A percentile compares a stretch with the other conserved stretches of the same genome.
phyloP scores from a whole-genome alignment of 2,888 invertebrate species.

The Drosophila kanekoi region DNA sequence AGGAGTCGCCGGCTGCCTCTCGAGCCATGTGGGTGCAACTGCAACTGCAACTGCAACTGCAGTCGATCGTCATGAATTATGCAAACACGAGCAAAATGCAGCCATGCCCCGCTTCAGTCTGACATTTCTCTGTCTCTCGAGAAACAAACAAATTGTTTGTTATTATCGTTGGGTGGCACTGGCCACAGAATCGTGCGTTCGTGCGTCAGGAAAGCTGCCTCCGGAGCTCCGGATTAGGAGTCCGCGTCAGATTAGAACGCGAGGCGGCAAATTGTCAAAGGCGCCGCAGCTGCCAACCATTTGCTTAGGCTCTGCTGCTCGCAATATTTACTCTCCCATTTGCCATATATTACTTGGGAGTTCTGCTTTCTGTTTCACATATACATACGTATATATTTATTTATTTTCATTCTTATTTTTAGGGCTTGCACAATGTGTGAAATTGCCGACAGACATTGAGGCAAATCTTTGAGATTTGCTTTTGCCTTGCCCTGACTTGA shows the following conservation, averaged over 20 bases:
- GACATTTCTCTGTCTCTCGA: slow-evolving; percentile 15
- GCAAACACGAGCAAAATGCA: slow-evolving; percentile 64
- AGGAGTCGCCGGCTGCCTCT: slow-evolving; percentile 32
- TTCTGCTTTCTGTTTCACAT: slow-evolving; percentile 3
- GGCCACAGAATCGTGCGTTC: slow-evolving; percentile 57
- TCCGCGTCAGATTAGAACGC: slow-evolving; percentile 44
- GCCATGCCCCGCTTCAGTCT: slow-evolving; percentile 18
- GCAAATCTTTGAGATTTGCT: slow-evolving; percentile 36
- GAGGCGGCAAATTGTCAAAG: slow-evolving; percentile 76
- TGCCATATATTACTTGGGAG: slow-evolving; percentile 5
- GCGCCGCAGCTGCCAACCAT: slow-evolving; percentile 62
- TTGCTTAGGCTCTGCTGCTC: slow-evolving; percentile 54
- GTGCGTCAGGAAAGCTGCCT: slow-evolving; percentile 53
- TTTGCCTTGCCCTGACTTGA: slow-evolving; percentile 2
- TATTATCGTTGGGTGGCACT: slow-evolving; percentile 76
- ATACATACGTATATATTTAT: slow-evolving; percentile 11
- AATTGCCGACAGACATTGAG: slow-evolving; percentile 60
- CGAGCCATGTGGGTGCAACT: slow-evolving; percentile 67
- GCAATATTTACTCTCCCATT: slow-evolving; percentile 55
- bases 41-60: slow-evolving; percentile 44
- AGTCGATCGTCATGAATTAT: slow-evolving; percentile 67
- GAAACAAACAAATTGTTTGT: slow-evolving; percentile 80
- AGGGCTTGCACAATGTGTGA: slow-evolving; percentile 66
- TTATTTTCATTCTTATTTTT: slow-evolving; percentile 44
- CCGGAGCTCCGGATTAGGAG: slow-evolving; percentile 49